Evolutionary conservation across 2,888 invertebrate genomes (phyloP), one percentile per base, ranked within the genome.

Genomic region (Phragmatobia fuliginosa): DNA sequence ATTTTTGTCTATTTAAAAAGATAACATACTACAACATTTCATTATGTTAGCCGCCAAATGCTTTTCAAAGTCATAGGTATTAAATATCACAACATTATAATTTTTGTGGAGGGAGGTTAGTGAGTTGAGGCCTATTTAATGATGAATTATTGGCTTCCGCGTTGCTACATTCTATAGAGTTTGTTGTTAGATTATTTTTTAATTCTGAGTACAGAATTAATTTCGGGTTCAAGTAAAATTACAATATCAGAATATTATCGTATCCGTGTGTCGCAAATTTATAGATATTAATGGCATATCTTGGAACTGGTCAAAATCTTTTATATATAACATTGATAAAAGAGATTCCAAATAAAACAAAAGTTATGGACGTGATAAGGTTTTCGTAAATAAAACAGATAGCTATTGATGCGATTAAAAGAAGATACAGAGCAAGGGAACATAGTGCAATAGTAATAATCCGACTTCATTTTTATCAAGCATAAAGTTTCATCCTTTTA

Each of bases 371-470:
- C 25, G 6, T 56, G 28, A 28, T 56, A 56, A 56, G 25, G 52
- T 56, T 56, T 5, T 28, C 25, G 11, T 10, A 52, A 25, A 25
- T 52, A 25, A 56, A 56, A 14, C 28, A 56, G 14, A 62, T 16
- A 56, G 14, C 41, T 16, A 41, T 28, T 41, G 28, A 62, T 38
- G 28, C 38, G 18, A 18, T n/a, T 18, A 28, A 10, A 62, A 41
- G n/a, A 28, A 21, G n/a, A 31, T 63, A 28, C 14, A 61, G 41
- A 63, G 38, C 32, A 77, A 72, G 56, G n/a, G 60, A 76, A 64
- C 68, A 76, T 63, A 41, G 56, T 68, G 72, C 52, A 67, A 71
- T 71, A 6, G 18, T 41, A 84, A 81, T 83, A 74, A 81, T 74
- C 58, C 67, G 75, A 80, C 77, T 75, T 77, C 70, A 65, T 65